A percentile compares a stretch with the other conserved stretches of the same genome.
phyloP scores from a whole-genome alignment of 1,140 invertebrate genomes.

The Campodea augens region DNA sequence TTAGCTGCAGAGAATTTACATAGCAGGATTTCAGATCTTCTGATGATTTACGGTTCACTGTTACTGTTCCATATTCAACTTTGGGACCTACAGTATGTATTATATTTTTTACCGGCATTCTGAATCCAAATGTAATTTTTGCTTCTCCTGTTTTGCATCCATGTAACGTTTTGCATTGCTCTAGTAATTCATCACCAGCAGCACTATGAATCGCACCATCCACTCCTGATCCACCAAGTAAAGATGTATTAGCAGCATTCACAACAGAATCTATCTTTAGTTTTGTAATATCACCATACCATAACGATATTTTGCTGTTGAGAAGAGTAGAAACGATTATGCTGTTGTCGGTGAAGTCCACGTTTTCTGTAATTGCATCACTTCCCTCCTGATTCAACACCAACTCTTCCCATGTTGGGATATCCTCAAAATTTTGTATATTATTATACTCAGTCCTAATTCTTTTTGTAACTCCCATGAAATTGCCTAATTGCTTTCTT shows the following conservation, averaged over 20 bases:
- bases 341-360: too few species aligned
- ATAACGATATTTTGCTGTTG: slow-evolving; percentile 43
- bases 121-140: neutral
- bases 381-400: too few species aligned
- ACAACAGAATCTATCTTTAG: slow-evolving; percentile 79
- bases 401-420: too few species aligned
- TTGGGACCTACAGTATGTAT: neutral
- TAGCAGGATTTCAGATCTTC: neutral
- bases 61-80: neutral
- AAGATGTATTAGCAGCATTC: slow-evolving; percentile 67
- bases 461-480: too few species aligned
- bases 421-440: too few species aligned
- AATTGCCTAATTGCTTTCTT: too few species aligned
- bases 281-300: slow-evolving; percentile 65
- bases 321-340: too few species aligned
- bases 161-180: neutral
- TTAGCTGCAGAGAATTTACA: neutral
- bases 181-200: neutral
- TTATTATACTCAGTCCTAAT: too few species aligned
- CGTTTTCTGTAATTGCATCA: too few species aligned
- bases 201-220: neutral
- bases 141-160: neutral
- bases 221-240: slow-evolving; percentile 59
- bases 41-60: too few species aligned
- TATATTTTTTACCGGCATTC: neutral